Evolutionary conservation across 2,888 invertebrate species (phyloP), one percentile per base, ranked within the genome.

Genomic region (Unio pictorum): DNA sequence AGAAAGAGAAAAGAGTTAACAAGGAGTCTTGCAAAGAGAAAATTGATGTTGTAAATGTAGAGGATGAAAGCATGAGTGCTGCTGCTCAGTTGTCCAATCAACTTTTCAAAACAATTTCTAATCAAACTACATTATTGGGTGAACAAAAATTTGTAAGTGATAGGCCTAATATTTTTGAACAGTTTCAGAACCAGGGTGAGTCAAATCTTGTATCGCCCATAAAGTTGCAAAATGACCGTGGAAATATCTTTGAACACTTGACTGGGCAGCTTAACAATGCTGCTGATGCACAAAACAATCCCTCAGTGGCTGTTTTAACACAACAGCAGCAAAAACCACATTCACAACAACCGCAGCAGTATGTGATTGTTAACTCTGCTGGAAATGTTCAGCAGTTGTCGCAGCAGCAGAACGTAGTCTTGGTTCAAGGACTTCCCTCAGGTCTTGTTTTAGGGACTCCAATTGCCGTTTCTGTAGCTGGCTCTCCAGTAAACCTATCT

Each of bases 91-190:
- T 45, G 45, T 45, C 45, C 45, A 45, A 15, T 15, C 45, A 45
- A 45, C 45, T 45, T 11, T 45, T 45, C 15, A 45, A 45, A 45
- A 45, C 45, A 45, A 45, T 11, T 45, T 15, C 15, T 15, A 45
- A 45, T 45, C 45, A 45, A 45, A 45, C 11, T 45, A 45, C 45
- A 15, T 45, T 45, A 15, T 45, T 45, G 45, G 45, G 45, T 45
- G 45, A 45, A 45, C 45, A 11, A 23, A 67, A 64, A 57, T 66
- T 67, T 23, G 55, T 61, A 55, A 64, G 68, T 58, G 74, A 77
- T 67, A 62, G 77, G 60, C 73, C 74, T 7, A 77, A 77, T 57
- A 77, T 77, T 60, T 77, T 77, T 75, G 77, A 77, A 65, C 74
- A 77, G 64, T 77, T 77, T 69, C 66, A 68, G 62, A n/a, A 69